phyloP scores from a whole-genome alignment of 30 jellyfish, hydroid and myxozoan genomes.

The Clytia hemisphaerica region DNA sequence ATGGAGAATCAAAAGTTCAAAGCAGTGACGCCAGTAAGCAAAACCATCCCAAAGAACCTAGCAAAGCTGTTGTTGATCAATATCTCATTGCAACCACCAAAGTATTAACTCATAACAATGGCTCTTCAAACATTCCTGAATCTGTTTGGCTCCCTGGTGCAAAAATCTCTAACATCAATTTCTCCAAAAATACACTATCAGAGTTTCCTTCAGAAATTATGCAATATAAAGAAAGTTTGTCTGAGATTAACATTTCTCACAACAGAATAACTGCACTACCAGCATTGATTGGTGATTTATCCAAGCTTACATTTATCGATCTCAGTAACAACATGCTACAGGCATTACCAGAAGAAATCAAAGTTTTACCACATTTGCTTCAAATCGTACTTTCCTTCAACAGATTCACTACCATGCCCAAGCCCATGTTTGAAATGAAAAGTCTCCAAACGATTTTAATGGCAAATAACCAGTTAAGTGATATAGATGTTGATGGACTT shows the following conservation, averaged over 20 bases:
- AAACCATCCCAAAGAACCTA: slow-evolving; percentile 4
- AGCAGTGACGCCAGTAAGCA: neutral
- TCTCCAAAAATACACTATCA: slow-evolving; percentile 27
- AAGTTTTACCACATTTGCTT: slow-evolving; percentile 18
- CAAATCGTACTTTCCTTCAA: slow-evolving; percentile 41
- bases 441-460: slow-evolving; percentile 42
- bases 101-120: neutral
- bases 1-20: neutral
- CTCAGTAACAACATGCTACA: slow-evolving; percentile 39
- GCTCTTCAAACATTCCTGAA: neutral
- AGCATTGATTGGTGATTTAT: slow-evolving; percentile 16
- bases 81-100: slow-evolving; percentile 27
- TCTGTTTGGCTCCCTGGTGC: slow-evolving; percentile 41
- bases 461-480: slow-evolving; percentile 51
- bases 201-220: slow-evolving; percentile 33
- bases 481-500: slow-evolving; percentile 66
- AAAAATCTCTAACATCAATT: slow-evolving; percentile 26
- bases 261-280: slow-evolving; percentile 47
- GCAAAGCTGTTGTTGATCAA: slow-evolving; percentile 22
- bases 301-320: slow-evolving; percentile 30
- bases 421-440: slow-evolving; percentile 19
- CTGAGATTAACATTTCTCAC: slow-evolving; percentile 39
- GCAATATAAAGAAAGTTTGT: slow-evolving; percentile 29
- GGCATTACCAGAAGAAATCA: slow-evolving; percentile 32
- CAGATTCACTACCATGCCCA: slow-evolving; percentile 37